Percentiles rank a stretch among this genome's conserved stretches.
These are phyloP conservation scores for Masticophis lateralis DNA, from an alignment of 2,797 vertebrate genomes.

Conservation along the genomic window DNA sequence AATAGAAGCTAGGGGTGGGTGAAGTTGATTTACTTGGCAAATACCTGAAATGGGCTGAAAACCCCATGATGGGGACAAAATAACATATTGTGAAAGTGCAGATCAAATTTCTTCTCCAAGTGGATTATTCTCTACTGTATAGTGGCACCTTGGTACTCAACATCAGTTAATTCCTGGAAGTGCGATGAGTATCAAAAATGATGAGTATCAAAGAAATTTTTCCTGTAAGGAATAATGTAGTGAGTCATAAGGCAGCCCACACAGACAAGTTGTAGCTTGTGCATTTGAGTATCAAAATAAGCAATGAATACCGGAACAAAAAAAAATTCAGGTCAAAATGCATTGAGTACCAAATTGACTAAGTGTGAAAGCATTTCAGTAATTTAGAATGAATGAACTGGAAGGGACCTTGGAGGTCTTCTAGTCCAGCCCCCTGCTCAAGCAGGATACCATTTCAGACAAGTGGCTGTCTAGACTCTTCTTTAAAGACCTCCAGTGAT, in stretches of 20 bases:
- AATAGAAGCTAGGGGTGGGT: slow-evolving; percentile 26
- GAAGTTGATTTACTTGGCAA: slow-evolving; percentile 24
- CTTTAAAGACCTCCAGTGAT: not conserved
- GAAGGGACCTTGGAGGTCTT: not conserved
- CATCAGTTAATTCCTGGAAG: not conserved
- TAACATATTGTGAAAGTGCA: not conserved
- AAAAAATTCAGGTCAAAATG: too few species aligned
- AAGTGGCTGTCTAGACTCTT: not conserved
- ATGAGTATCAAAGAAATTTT: not conserved
- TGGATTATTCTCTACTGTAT: not conserved
- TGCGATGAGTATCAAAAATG: not conserved
- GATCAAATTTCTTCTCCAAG: not conserved
- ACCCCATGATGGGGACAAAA: not conserved
- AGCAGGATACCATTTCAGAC: not conserved
- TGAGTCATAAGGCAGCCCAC: not conserved
- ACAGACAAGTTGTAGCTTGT: too few species aligned
- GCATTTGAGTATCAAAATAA: too few species aligned
- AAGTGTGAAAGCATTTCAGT: too few species aligned
- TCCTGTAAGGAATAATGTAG: not conserved
- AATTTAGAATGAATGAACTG: not conserved
- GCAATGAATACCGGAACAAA: too few species aligned
- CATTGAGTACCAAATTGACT: too few species aligned
- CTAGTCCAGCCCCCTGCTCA: not conserved
- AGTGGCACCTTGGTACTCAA: not conserved
- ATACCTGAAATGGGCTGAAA: slow-evolving; percentile 20